Conservation (phyloP, 2,113 vertebrate species). For the Glaucomys volans region DNA sequence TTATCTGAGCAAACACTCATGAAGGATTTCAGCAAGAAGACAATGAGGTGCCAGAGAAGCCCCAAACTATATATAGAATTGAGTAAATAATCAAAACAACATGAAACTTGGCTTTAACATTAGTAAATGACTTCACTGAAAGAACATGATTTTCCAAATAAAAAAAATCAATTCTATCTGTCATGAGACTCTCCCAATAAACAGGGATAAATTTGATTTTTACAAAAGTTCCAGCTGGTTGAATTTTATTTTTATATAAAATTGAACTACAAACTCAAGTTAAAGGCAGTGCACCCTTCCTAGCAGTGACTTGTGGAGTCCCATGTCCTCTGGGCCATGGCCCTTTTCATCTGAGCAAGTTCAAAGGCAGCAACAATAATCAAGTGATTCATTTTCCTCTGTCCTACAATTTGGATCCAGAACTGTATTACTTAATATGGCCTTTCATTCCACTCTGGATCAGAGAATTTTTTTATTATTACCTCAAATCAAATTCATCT, state of each 20-base stretch:
- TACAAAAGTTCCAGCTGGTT: background rate
- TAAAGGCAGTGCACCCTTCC: background rate
- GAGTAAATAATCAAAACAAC: background rate
- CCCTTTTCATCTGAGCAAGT: background rate
- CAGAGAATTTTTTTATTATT: background rate
- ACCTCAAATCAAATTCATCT: background rate
- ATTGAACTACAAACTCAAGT: background rate
- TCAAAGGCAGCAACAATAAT: background rate
- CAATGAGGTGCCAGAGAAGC: background rate
- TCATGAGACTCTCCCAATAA: constrained; percentile 15
- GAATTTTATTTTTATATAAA: background rate
- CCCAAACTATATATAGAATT: background rate
- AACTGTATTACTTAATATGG: background rate
- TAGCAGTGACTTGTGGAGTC: background rate
- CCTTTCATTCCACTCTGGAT: background rate
- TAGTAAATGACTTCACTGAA: background rate
- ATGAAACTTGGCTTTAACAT: background rate
- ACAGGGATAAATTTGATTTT: background rate
- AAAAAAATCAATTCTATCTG: background rate
- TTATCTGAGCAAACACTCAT: background rate
- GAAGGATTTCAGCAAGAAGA: constrained; percentile 11
- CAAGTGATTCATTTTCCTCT: background rate
- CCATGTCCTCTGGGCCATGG: background rate
- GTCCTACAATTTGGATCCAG: background rate
- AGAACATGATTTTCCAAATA: background rate